These are phyloP conservation scores for Acropternis orthonyx DNA, from an alignment of 2,797 vertebrate genomes.

Conservation along the genomic window DNA sequence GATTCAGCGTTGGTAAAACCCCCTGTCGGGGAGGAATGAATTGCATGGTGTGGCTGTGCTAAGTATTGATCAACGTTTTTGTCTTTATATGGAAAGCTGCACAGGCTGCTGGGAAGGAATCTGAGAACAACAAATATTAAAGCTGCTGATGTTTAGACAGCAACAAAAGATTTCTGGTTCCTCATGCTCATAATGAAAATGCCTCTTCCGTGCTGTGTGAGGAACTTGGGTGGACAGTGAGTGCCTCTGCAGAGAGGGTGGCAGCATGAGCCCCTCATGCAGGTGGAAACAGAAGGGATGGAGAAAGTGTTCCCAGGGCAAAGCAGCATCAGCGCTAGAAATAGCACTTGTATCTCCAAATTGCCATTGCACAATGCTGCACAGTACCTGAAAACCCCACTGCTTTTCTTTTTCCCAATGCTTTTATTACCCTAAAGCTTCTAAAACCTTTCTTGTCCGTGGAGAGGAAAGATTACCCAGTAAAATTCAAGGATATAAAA, in stretches of 20 bases:
- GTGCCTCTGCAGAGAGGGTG: not conserved
- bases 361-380: not conserved
- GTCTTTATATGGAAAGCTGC: not conserved
- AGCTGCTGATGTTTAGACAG: not conserved
- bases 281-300: not conserved
- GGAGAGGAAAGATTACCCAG: not conserved
- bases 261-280: not conserved
- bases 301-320: not conserved
- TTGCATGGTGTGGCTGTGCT: not conserved
- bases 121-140: not conserved
- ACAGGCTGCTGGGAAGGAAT: not conserved
- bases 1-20: conserved; percentile 3
- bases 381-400: not conserved
- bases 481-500: not conserved
- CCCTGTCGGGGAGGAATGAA: not conserved
- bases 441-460: not conserved
- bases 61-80: not conserved
- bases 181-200: rapidly evolving
- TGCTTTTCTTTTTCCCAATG: not conserved
- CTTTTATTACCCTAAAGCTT: not conserved
- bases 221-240: not conserved
- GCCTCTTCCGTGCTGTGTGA: not conserved
- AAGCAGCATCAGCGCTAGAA: not conserved
- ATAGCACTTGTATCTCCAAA: not conserved
- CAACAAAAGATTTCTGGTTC: not conserved